Evolutionary conservation across 2,797 vertebrate species (phyloP).

Genomic region (Rallus crepitans): DNA sequence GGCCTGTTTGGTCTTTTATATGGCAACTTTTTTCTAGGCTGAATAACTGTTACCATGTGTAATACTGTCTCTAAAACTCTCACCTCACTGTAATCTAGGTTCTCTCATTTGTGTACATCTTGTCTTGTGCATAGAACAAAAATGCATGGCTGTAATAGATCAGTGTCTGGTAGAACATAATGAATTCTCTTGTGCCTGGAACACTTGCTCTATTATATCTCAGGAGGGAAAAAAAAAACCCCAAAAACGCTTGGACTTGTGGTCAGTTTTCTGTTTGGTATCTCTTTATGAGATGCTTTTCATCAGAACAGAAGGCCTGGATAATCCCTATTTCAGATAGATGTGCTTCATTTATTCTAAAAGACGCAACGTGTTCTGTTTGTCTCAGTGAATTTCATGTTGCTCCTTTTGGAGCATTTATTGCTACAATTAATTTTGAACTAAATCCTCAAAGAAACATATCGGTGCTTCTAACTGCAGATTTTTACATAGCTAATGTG

Average conservation of each 20-base stretch:
- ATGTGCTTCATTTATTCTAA: background rate
- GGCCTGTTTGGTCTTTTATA: background rate
- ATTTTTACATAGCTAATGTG: background rate
- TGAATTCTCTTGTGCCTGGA: background rate
- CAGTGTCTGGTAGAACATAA: background rate
- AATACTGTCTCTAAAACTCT: background rate
- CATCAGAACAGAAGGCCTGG: background rate
- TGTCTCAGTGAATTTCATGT: background rate
- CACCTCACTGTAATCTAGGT: background rate
- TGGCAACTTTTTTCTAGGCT: background rate
- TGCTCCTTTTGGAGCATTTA: background rate
- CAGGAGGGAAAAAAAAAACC: background rate
- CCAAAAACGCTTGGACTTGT: rapidly evolving
- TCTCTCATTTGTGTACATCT: background rate
- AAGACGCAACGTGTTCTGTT: background rate
- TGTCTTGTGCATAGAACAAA: background rate
- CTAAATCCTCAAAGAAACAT: background rate
- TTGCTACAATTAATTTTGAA: background rate
- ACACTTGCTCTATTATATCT: background rate
- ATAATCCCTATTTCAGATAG: background rate
- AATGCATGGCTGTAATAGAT: background rate
- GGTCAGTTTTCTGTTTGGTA: background rate
- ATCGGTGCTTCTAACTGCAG: background rate
- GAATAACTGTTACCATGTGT: background rate
- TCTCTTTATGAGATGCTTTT: background rate